Base-by-base conservation (phyloP, 2,888 invertebrate species). In the Pediacus dermestoides region DNA sequence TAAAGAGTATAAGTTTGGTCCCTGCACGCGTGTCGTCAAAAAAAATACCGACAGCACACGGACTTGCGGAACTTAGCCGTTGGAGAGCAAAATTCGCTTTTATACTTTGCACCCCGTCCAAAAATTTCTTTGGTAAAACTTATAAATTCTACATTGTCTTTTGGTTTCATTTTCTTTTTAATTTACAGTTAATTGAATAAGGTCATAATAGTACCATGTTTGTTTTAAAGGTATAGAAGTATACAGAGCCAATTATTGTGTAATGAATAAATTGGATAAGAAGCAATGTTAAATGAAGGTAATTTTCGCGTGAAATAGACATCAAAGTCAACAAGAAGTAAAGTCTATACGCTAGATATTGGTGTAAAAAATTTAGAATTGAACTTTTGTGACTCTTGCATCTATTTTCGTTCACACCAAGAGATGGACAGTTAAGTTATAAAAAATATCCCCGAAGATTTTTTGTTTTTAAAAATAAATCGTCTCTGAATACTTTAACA, bases 1-100 rank as follows among this genome's bases (percentile, higher is more conserved):
- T 42, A 44, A 44, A 40, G 36, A 48, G 48, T 46, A 41, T 44
- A 53, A 55, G 52, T 57, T 54, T 57, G 55, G 55, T 58, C 55
- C 58, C 56, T 53, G 56, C 51, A 55, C 53, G 43, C 54, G 46
- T 44, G 47, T 50, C 48, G 38, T 23, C 34, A 30, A 32, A 21
- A 25, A 31, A 18, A 32, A 18, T 31, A 25, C n/a, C n/a, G 13
- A 37, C 31, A 33, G 41, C 44, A 16, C 42, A 40, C 38, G 37
- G 34, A 41, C 40, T 39, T 34, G 41, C 40, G 40, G 39, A 49
- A 51, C 45, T 37, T 45, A 43, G 34, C 46, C 34, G 34, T 30
- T 34, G 18, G 14, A 34, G 39, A 39, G 30, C 30, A 27, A 39
- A 28, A 39, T 23, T 30, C 34, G 34, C 39, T 28, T 30, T 23